Percentiles rank a stretch among this genome's conserved stretches.
Conservation (phyloP, 2,113 vertebrate species). For the Silurus asotus region DNA sequence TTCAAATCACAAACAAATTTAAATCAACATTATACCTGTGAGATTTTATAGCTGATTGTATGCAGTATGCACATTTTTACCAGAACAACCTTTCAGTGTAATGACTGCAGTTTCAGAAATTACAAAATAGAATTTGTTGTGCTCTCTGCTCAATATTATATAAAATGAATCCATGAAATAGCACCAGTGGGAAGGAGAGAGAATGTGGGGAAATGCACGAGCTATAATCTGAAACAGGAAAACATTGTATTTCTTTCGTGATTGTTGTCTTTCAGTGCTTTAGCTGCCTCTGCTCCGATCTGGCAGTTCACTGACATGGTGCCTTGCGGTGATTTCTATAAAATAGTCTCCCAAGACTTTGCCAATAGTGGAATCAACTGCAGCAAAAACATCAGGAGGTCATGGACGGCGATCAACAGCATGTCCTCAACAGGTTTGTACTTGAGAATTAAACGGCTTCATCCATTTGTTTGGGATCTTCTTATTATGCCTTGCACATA, state of each 20-base stretch:
- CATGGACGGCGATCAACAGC: conserved; percentile 83
- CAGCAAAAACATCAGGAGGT: conserved; percentile 79
- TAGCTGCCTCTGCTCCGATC: conserved; percentile 93
- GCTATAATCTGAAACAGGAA: background rate
- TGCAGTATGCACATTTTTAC: background rate
- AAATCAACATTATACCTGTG: background rate
- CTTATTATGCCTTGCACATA: background rate
- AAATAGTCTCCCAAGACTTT: conserved; percentile 86
- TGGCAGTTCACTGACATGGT: conserved; percentile 89
- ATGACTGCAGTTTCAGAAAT: background rate
- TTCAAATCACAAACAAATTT: background rate
- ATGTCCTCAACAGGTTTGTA: conserved; percentile 77
- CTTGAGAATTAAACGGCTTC: background rate
- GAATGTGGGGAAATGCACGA: background rate
- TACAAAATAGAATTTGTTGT: background rate
- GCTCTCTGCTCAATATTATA: background rate
- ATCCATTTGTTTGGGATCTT: background rate
- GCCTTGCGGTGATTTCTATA: conserved; percentile 83
- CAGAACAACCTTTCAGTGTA: background rate
- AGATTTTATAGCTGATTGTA: background rate
- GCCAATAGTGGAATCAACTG: conserved; percentile 78
- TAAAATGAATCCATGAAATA: background rate
- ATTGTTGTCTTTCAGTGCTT: conserved; percentile 75
- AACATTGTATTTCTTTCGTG: background rate
- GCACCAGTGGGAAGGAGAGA: background rate